These are phyloP conservation scores for Bubalus kerabau DNA, from an alignment of 2,113 vertebrate species.

Conservation along the genomic window DNA sequence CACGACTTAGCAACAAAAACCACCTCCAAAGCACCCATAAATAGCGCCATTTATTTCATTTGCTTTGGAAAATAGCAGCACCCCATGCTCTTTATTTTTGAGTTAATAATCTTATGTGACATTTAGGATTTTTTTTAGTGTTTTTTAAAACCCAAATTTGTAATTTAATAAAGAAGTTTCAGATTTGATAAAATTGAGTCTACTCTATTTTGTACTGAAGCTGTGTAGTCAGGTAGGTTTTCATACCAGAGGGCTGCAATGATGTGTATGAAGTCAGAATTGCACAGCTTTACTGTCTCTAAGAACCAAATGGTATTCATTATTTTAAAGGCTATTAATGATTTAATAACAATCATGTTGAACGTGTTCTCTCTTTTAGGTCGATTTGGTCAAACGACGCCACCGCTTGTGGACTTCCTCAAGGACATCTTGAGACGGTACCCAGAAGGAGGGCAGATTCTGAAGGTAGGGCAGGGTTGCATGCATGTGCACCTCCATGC, in stretches of 20 bases:
- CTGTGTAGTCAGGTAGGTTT: neutral
- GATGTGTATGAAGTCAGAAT: neutral
- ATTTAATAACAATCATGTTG: neutral
- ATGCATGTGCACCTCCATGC: neutral
- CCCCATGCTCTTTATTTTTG: neutral
- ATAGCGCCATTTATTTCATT: neutral
- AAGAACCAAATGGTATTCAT: neutral
- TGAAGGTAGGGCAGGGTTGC: conserved; percentile 86
- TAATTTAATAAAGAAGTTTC: neutral
- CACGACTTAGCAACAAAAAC: neutral
- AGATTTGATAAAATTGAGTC: neutral
- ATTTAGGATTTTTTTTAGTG: neutral
- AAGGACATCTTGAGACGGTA: conserved; percentile 98
- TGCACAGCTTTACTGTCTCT: neutral
- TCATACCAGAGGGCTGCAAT: neutral
- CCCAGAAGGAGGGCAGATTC: conserved; percentile 97
- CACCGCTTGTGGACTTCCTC: conserved; percentile 96
- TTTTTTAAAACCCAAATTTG: neutral
- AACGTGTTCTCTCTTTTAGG: conserved; percentile 80
- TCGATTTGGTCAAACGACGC: conserved; percentile 97
- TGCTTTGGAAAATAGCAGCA: neutral
- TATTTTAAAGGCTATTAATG: neutral
- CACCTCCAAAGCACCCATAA: neutral
- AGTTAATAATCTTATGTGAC: neutral
- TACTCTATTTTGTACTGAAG: neutral